Base-by-base conservation (phyloP, 2,888 invertebrate species). In the Nomada ferruginata region DNA sequence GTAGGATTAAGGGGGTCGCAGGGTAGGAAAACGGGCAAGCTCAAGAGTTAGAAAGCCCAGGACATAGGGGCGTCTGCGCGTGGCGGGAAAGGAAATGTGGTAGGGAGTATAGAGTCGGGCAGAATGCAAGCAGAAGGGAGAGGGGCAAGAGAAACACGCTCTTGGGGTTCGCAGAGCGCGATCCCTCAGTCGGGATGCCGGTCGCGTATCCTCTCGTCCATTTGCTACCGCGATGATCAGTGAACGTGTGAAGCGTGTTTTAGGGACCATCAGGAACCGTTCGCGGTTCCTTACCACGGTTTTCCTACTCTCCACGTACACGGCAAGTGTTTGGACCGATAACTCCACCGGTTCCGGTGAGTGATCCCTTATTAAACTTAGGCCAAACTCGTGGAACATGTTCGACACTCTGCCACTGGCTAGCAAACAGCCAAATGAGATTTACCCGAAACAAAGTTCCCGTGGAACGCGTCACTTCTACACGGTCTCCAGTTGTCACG, bases 151-250 rank as follows among this genome's bases (percentile, higher is more conserved):
- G 86, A 81, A 85, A 73, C 83, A 80, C 78, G 83, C 84, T 84
- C 81, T 70, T 70, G 68, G 78, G 77, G 72, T 75, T 76, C 64
- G 83, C 75, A 71, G 80, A 88, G 83, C 85, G 91, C 86, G 88
- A 88, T 87, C 87, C 89, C 89, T 92, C 92, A 93, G 93, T 93
- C 93, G 93, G 92, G 92, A 93, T 93, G 93, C 93, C 92, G 93
- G 91, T 90, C 92, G 91, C 90, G 93, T 89, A 92, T 89, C 89
- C 89, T 91, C 91, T 90, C 89, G 91, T 87, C 82, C 83, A 88
- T 88, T 83, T 87, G 90, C 82, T 90, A 84, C 85, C 90, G 91
- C 89, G 91, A 92, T 92, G 92, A 89, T 91, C 90, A 89, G 91
- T 91, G 91, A 92, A 89, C 87, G 87, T 86, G 88, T 79, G 26